These are phyloP conservation scores for Rhinatrema bivittatum DNA, from an alignment of 2,797 vertebrate species.

Conservation along the genomic window DNA sequence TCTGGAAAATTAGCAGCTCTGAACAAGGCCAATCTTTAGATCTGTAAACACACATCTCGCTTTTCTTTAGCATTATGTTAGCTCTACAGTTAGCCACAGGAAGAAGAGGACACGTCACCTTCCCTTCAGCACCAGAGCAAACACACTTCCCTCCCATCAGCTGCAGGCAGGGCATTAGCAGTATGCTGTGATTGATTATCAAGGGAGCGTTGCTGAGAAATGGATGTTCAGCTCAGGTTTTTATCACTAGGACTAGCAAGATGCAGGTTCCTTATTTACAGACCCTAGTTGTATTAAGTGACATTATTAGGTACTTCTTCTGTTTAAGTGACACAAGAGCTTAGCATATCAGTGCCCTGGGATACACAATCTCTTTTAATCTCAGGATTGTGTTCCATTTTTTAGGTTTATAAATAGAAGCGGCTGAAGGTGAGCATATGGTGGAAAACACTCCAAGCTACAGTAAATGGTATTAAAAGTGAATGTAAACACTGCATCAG, in stretches of 20 bases:
- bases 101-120: conserved; percentile 41
- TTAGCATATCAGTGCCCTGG: conserved; percentile 50
- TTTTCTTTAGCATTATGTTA: conserved; percentile 43
- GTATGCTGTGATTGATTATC: conserved; percentile 34
- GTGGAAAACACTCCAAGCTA: conserved; percentile 46
- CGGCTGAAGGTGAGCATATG: conserved; percentile 49
- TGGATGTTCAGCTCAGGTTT: conserved; percentile 46
- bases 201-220: conserved; percentile 57
- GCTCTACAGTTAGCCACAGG: conserved; percentile 37
- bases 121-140: conserved; percentile 49
- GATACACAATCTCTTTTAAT: conserved; percentile 46
- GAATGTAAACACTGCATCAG: conserved; percentile 45
- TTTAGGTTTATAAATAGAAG: conserved; percentile 43
- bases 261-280: conserved; percentile 49
- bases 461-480: conserved; percentile 54
- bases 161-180: conserved; percentile 45
- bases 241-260: conserved; percentile 52
- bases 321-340: conserved; percentile 48
- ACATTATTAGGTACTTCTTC: conserved; percentile 57
- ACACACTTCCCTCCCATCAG: conserved; percentile 43
- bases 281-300: conserved; percentile 49
- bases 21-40: conserved; percentile 15
- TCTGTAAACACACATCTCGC: conserved; percentile 41
- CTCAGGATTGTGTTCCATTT: conserved; percentile 39
- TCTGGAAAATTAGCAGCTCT: conserved; percentile 6